Conservation (phyloP, 1,140 invertebrate genomes). For the Tribolium castaneum region DNA sequence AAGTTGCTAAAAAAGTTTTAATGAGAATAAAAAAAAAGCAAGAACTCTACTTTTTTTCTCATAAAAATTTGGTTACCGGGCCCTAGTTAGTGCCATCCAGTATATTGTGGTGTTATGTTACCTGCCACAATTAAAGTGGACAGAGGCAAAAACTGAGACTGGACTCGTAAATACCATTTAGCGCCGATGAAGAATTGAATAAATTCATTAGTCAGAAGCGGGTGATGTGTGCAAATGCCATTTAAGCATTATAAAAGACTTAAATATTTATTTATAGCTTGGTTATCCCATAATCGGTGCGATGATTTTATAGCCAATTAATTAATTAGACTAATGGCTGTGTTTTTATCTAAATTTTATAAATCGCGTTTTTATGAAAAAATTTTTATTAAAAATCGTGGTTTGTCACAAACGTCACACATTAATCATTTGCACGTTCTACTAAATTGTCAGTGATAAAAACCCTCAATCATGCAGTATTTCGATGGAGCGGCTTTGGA, state of each 20-base stretch:
- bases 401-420: background rate
- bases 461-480: background rate
- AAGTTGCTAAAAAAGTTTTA: background rate
- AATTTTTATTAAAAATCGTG: background rate
- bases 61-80: too few relatives aligned
- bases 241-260: constrained; percentile 19
- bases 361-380: background rate
- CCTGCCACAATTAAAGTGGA: background rate
- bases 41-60: too few relatives aligned
- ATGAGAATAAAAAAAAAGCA: too few relatives aligned
- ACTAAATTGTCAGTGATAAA: background rate
- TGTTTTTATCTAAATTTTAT: background rate
- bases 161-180: constrained; percentile 10
- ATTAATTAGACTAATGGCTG: background rate
- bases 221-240: background rate
- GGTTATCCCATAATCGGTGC: background rate
- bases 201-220: constrained; percentile 3
- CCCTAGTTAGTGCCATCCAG: too few relatives aligned
- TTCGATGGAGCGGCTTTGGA: background rate
- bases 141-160: background rate
- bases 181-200: background rate
- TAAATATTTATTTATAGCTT: constrained; percentile 14
- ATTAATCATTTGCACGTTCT: background rate
- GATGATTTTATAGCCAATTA: background rate
- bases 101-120: background rate